These are phyloP conservation scores for Xestia ashworthii DNA, from an alignment of 2,888 invertebrate species.

Conservation along the genomic window DNA sequence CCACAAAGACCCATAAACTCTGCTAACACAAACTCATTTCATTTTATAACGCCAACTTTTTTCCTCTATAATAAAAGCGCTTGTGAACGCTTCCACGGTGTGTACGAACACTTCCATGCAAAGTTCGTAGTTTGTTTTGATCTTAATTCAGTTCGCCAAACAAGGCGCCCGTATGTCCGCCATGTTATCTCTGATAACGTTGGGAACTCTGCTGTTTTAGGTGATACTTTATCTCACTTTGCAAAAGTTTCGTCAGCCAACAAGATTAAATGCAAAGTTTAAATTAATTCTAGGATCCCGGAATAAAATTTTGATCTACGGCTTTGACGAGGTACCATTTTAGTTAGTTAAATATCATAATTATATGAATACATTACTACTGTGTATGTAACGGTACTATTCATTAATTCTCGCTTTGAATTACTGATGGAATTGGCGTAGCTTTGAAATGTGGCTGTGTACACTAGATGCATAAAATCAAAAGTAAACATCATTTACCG, in stretches of 20 bases:
- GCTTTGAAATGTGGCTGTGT: slow-evolving; percentile 36
- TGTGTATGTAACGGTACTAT: slow-evolving; percentile 2
- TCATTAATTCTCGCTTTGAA: slow-evolving; percentile 3
- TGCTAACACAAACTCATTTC: slow-evolving; percentile 17
- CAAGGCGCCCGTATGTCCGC: slow-evolving; percentile 67
- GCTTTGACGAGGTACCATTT: slow-evolving; percentile 72
- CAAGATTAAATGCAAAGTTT: slow-evolving; percentile 89
- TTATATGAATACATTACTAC: slow-evolving; percentile 2
- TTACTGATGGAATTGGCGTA: slow-evolving; percentile 16
- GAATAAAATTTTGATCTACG: slow-evolving; percentile 81
- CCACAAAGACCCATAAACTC: slow-evolving; percentile 23
- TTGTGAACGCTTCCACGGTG: slow-evolving; percentile 10
- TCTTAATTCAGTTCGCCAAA: slow-evolving; percentile 58
- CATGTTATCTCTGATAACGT: slow-evolving; percentile 80
- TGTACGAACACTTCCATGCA: slow-evolving; percentile 28
- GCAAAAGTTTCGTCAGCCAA: slow-evolving; percentile 85
- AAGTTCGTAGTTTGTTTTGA: slow-evolving; percentile 55
- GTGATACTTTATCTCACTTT: slow-evolving; percentile 87
- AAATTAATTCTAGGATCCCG: slow-evolving; percentile 86
- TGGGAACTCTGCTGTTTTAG: slow-evolving; percentile 83
- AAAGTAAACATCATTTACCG: slow-evolving; percentile 47
- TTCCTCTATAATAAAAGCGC: not conserved
- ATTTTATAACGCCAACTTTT: slow-evolving; percentile 22
- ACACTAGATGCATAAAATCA: slow-evolving; percentile 51
- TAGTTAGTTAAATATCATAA: slow-evolving; percentile 22